Evolutionary conservation across 2,797 vertebrate genomes (phyloP).

Genomic region (Ciconia nigra): DNA sequence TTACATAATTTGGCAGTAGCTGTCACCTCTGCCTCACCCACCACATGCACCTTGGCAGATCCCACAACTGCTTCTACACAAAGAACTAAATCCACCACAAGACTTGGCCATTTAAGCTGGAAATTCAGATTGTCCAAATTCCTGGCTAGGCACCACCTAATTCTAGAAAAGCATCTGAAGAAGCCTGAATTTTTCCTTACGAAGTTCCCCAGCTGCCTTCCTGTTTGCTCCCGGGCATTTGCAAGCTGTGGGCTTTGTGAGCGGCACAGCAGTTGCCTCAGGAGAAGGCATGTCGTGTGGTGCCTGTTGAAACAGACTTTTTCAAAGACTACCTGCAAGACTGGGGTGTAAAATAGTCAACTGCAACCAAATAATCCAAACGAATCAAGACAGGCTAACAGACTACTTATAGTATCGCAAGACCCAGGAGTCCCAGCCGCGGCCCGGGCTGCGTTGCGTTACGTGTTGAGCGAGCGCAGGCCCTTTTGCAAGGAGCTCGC

Average conservation of each 20-base stretch:
- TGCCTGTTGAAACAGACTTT: neutral
- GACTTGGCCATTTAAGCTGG: neutral
- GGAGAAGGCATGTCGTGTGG: accelerated
- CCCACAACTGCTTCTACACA: neutral
- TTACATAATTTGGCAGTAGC: neutral
- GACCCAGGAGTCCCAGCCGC: accelerated
- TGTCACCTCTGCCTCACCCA: neutral
- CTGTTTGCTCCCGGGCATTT: neutral
- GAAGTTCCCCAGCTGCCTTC: neutral
- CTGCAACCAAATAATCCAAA: neutral
- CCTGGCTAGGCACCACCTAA: neutral
- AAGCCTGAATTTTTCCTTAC: neutral
- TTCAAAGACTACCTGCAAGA: neutral
- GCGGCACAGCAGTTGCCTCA: neutral
- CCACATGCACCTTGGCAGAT: neutral
- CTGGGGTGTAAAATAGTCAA: neutral
- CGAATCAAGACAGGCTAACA: neutral
- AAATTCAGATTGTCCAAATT: neutral
- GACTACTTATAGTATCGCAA: neutral
- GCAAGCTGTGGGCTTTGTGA: neutral
- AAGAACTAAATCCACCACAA: neutral
- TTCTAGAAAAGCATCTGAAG: neutral
- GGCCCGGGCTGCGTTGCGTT: accelerated
- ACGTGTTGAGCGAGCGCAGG: accelerated
- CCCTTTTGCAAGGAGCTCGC: neutral